These are phyloP conservation scores for Hypotaenidia okinawae DNA, from an alignment of 2,797 vertebrate genomes.

Conservation along the genomic window DNA sequence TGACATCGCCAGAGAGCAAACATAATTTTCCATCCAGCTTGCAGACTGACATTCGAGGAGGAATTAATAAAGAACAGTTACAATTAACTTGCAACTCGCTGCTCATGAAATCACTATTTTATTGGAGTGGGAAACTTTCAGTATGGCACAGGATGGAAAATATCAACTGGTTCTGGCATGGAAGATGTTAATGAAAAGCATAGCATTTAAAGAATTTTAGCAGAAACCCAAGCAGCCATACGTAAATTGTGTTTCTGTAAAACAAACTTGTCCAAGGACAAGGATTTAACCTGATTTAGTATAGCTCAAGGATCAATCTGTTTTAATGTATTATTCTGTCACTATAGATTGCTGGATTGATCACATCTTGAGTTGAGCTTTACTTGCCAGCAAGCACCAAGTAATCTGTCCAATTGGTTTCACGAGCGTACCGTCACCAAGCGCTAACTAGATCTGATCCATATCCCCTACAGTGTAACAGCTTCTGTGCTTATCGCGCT, in stretches of 20 bases:
- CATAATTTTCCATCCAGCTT: neutral
- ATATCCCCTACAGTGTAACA: neutral
- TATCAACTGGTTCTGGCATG: neutral
- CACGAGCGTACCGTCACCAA: neutral
- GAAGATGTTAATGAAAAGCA: neutral
- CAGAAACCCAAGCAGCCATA: neutral
- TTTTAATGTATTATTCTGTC: conserved; percentile 50
- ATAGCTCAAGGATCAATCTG: conserved; percentile 2
- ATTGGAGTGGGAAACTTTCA: neutral
- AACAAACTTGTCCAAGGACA: neutral
- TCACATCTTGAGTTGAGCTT: conserved; percentile 10
- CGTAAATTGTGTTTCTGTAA: neutral
- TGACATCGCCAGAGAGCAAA: neutral
- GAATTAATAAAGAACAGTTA: neutral
- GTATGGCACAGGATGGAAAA: neutral
- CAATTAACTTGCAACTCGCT: neutral
- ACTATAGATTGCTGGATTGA: conserved; percentile 19
- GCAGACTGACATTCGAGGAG: neutral
- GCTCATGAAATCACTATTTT: neutral
- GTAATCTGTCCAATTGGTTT: conserved; percentile 15
- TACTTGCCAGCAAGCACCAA: neutral
- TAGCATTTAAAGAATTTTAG: neutral
- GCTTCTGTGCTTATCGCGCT: neutral
- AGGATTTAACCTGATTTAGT: conserved; percentile 18
- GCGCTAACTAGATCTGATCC: neutral